Conservation (phyloP, 2,888 invertebrate genomes). For the Crematogaster levior region DNA sequence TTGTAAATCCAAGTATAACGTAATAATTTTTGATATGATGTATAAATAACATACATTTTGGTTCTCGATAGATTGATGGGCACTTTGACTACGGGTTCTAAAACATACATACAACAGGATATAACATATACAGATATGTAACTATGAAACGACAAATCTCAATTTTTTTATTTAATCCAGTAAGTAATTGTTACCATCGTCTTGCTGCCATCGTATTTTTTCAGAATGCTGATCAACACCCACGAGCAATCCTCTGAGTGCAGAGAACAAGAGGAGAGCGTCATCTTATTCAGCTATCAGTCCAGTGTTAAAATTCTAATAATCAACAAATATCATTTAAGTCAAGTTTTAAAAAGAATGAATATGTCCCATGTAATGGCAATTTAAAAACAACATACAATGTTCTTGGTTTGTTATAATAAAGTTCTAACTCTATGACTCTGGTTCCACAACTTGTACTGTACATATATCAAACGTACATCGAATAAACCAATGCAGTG, state of each 20-base stretch:
- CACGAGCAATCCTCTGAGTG: constrained; percentile 96
- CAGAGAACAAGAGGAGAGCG: constrained; percentile 92
- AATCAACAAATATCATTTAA: neutral
- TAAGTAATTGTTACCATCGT: constrained; percentile 93
- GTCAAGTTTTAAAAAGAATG: neutral
- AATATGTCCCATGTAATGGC: neutral
- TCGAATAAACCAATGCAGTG: no score
- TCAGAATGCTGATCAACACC: constrained; percentile 96
- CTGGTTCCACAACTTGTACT: no score
- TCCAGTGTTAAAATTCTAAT: constrained; percentile 79
- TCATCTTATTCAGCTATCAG: constrained; percentile 82
- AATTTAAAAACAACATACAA: no score
- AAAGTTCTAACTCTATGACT: no score
- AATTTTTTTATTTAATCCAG: constrained; percentile 30
- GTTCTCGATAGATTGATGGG: constrained; percentile 88
- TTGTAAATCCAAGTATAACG: no score
- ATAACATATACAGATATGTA: constrained; percentile 10
- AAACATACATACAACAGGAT: constrained; percentile 84
- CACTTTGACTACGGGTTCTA: constrained; percentile 96
- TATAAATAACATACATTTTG: constrained; percentile 85
- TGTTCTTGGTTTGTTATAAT: no score
- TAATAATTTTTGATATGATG: no score
- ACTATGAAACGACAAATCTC: neutral
- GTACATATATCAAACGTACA: no score
- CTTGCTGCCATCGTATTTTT: constrained; percentile 94